phyloP scores from a whole-genome alignment of 2,888 invertebrate species.

The Leptarthrus brevirostris region DNA sequence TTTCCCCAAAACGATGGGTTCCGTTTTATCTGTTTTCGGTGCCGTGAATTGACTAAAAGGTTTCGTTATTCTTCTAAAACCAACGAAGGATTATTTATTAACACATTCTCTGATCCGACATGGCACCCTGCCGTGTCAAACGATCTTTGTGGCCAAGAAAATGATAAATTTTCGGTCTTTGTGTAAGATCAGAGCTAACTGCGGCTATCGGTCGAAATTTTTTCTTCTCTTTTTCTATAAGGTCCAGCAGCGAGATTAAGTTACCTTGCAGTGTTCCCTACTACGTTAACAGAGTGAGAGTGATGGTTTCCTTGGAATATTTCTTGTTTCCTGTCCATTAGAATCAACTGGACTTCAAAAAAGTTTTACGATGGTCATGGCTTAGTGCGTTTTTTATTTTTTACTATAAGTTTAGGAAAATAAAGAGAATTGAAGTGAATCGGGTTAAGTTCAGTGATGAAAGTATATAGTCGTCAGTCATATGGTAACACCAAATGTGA shows the following conservation, averaged over 20 bases:
- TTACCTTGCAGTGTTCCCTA: constrained; percentile 26
- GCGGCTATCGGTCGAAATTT: background rate
- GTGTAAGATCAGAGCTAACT: constrained; percentile 34
- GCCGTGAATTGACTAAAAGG: constrained; percentile 6
- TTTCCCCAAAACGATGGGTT: constrained; percentile 12
- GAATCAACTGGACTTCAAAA: background rate
- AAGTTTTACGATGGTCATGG: constrained; percentile 39
- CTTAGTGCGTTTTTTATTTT: constrained; percentile 36
- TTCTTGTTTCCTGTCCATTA: background rate
- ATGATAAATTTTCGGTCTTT: constrained; percentile 47
- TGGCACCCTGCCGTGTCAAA: constrained; percentile 57
- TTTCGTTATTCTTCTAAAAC: constrained; percentile 16
- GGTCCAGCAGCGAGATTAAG: constrained; percentile 35
- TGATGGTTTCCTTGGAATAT: background rate
- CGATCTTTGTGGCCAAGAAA: constrained; percentile 52
- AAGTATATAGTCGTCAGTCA: constrained; percentile 14
- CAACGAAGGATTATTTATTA: constrained; percentile 55
- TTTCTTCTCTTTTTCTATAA: background rate
- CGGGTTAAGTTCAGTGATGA: background rate
- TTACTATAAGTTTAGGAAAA: constrained; percentile 7
- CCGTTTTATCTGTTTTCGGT: background rate
- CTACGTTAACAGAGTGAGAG: background rate
- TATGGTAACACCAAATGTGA: background rate
- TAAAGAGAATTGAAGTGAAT: background rate
- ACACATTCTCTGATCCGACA: constrained; percentile 56